Conservation (phyloP, 2,797 vertebrate genomes). For the Danio kyathit region DNA sequence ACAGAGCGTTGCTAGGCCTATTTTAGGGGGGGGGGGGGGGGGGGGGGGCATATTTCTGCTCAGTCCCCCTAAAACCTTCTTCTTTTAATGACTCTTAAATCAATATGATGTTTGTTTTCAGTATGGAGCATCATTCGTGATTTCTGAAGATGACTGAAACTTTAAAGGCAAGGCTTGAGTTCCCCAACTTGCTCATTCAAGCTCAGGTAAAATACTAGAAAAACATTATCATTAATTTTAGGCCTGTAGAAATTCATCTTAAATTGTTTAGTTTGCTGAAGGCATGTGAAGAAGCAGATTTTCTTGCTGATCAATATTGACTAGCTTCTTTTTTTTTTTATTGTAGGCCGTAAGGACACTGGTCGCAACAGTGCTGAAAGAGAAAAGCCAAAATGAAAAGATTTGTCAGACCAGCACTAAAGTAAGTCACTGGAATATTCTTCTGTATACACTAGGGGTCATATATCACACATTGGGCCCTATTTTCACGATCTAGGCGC, state of each 20-base stretch:
- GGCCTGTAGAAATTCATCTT: too few species aligned
- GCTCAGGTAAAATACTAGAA: conserved; percentile 93
- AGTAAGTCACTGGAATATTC: conserved; percentile 72
- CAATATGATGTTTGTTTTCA: not conserved
- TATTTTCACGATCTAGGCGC: too few species aligned
- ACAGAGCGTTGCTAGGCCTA: too few species aligned
- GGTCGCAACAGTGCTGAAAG: conserved; percentile 88
- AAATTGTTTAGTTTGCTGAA: conserved; percentile 3
- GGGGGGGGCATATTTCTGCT: too few species aligned
- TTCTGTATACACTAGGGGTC: not conserved
- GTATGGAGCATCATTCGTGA: conserved; percentile 37
- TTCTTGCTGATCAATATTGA: not conserved
- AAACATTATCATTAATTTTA: too few species aligned
- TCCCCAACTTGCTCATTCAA: conserved; percentile 89
- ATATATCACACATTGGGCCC: not conserved
- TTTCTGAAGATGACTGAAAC: conserved; percentile 81
- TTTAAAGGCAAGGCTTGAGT: conserved; percentile 89
- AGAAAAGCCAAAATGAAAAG: conserved; percentile 81
- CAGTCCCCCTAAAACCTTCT: too few species aligned
- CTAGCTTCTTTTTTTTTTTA: conserved; percentile 22
- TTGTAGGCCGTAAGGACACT: conserved; percentile 87
- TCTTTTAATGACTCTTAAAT: not conserved
- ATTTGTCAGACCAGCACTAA: conserved; percentile 82
- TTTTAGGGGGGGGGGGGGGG: too few species aligned
- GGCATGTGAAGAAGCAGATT: not conserved